Conservation (phyloP, 2,113 vertebrate species). For the Daphoenositta chrysoptera region DNA sequence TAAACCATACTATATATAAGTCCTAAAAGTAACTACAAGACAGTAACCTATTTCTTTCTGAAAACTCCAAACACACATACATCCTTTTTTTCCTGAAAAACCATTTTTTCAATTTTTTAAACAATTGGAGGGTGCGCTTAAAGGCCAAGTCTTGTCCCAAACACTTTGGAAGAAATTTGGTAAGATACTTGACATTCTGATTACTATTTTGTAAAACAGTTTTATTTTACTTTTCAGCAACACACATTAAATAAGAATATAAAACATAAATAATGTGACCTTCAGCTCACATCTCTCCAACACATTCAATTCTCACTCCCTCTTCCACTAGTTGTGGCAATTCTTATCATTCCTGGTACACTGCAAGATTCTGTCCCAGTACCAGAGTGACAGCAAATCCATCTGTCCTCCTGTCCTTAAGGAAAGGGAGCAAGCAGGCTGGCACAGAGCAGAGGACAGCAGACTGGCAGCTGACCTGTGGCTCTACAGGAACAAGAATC, state of each 20-base stretch:
- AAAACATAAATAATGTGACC: neutral
- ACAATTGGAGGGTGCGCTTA: neutral
- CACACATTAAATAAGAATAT: neutral
- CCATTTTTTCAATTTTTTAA: neutral
- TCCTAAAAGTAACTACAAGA: neutral
- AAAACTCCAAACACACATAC: neutral
- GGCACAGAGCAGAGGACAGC: slow-evolving; percentile 6
- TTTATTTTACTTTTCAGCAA: neutral
- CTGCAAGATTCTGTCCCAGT: neutral
- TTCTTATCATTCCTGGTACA: neutral
- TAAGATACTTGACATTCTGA: neutral
- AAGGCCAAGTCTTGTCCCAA: neutral
- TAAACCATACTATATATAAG: neutral
- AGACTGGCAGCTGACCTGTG: neutral
- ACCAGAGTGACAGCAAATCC: slow-evolving; percentile 24
- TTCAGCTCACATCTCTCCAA: neutral
- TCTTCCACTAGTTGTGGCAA: neutral
- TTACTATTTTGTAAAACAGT: neutral
- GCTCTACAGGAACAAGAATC: neutral
- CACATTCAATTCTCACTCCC: neutral
- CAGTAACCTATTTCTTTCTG: neutral
- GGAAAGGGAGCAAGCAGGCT: neutral
- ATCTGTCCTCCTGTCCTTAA: slow-evolving; percentile 19
- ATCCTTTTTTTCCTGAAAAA: neutral
- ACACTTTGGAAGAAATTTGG: neutral